Evolutionary conservation across 2,113 vertebrate genomes (phyloP).

Genomic region (Gopherus evgoodei): DNA sequence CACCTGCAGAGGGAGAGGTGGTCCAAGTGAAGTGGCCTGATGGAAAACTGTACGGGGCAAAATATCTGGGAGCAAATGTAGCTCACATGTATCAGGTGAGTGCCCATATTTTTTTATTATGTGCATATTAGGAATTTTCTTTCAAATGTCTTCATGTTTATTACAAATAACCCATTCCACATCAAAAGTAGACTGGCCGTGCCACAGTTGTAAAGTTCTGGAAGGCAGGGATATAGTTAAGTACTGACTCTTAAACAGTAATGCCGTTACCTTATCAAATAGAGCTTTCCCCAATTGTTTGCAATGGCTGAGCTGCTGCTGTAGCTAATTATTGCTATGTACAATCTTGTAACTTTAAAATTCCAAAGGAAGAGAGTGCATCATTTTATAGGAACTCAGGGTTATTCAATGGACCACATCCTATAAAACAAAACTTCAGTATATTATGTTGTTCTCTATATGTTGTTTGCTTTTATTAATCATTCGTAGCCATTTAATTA

Average conservation of each 20-base stretch:
- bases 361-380: background rate
- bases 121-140: background rate
- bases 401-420: background rate
- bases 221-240: background rate
- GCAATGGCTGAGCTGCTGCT: background rate
- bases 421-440: background rate
- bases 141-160: background rate
- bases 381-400: background rate
- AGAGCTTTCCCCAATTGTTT: background rate
- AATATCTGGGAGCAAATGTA: slow-evolving; percentile 91
- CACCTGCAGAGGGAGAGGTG: slow-evolving; percentile 91
- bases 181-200: background rate
- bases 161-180: background rate
- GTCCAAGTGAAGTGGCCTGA: slow-evolving; percentile 98
- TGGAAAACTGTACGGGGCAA: slow-evolving; percentile 94
- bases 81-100: slow-evolving; percentile 94
- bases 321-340: background rate
- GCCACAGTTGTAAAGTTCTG: background rate
- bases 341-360: accelerated
- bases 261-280: background rate
- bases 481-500: background rate
- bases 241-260: background rate
- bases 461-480: slow-evolving; percentile 7
- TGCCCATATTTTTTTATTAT: slow-evolving; percentile 6
- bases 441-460: background rate